Conservation (phyloP, 2,113 vertebrate species). For the Eptesicus fuscus region DNA sequence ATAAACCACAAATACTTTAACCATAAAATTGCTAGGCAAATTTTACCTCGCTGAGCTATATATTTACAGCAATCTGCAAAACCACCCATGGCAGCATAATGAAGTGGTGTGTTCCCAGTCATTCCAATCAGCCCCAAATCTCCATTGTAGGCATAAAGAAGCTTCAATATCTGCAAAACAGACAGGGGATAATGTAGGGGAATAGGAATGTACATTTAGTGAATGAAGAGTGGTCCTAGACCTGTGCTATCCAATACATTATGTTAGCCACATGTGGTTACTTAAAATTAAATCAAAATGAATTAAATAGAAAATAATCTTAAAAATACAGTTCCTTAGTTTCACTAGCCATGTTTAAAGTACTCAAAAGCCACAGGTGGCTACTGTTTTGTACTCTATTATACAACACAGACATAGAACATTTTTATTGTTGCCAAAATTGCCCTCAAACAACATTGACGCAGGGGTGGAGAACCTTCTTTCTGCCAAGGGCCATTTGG, state of each 20-base stretch:
- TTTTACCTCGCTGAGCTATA: slow-evolving; percentile 94
- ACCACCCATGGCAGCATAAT: slow-evolving; percentile 90
- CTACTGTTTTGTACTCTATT: background rate
- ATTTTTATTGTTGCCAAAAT: background rate
- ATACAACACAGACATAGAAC: background rate
- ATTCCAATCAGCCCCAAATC: slow-evolving; percentile 85
- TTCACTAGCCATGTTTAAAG: background rate
- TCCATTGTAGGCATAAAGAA: slow-evolving; percentile 87
- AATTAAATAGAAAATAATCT: background rate
- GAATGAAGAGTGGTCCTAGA: background rate
- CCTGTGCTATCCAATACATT: background rate
- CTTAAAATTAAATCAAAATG: background rate
- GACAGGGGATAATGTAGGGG: background rate
- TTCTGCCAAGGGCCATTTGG: no score
- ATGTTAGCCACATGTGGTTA: background rate
- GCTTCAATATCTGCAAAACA: slow-evolving; percentile 81
- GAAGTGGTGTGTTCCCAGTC: slow-evolving; percentile 90
- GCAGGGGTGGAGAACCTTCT: no score
- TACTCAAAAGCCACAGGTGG: background rate
- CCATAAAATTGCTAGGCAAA: background rate
- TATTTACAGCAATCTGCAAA: slow-evolving; percentile 92
- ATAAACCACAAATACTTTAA: background rate
- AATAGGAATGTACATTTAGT: background rate
- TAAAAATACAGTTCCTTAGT: background rate
- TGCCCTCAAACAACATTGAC: background rate